Evolutionary conservation across 2,888 invertebrate genomes (phyloP).

Genomic region (Saturnia japonica): DNA sequence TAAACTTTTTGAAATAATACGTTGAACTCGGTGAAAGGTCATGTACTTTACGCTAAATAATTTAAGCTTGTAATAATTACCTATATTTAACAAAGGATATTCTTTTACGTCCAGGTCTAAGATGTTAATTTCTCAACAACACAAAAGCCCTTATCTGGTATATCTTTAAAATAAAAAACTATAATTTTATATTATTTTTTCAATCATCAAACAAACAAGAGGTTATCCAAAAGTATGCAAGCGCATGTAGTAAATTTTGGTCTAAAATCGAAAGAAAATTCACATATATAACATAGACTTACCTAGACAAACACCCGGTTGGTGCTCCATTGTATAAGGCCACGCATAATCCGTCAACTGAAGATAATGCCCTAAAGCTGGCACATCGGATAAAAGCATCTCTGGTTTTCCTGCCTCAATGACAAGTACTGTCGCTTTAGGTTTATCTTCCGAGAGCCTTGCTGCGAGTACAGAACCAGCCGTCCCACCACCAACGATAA

Average conservation of each 20-base stretch:
- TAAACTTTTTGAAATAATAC: too few species aligned
- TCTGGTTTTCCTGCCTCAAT: constrained; percentile 83
- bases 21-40: too few species aligned
- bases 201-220: not conserved
- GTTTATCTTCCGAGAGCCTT: constrained; percentile 84
- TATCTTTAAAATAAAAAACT: not conserved
- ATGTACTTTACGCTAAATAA: too few species aligned
- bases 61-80: too few species aligned
- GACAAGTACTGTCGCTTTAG: constrained; percentile 80
- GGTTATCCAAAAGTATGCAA: not conserved
- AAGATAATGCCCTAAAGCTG: constrained; percentile 80
- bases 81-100: too few species aligned
- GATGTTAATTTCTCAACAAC: not conserved
- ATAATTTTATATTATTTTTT: not conserved
- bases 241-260: not conserved
- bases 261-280: not conserved
- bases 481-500: constrained; percentile 86
- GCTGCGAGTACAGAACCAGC: constrained; percentile 87
- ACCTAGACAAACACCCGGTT: constrained; percentile 80
- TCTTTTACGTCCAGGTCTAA: too few species aligned
- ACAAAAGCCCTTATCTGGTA: not conserved
- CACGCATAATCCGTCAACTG: constrained; percentile 84
- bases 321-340: constrained; percentile 84
- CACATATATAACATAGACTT: constrained; percentile 27
- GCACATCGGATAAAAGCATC: constrained; percentile 80